Evolutionary conservation across 1,140 invertebrate genomes (phyloP), one percentile per base, ranked within the genome.

Genomic region (Drosophila tsacasi): DNA sequence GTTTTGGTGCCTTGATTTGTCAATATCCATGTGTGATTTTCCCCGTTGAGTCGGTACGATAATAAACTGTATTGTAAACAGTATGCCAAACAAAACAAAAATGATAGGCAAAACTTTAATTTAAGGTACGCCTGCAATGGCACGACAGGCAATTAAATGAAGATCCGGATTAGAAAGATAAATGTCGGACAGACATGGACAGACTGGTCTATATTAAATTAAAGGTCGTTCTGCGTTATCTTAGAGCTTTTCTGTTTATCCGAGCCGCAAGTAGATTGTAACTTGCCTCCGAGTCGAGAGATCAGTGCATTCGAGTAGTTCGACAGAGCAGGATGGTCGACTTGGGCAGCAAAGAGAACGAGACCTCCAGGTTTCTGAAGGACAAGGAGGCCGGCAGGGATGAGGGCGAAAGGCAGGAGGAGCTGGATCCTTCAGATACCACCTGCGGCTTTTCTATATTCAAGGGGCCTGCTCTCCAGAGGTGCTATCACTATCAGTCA

Each of bases 391-490:
- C 35, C 0, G 50, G 32, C 5, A 44, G 50, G 30, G 25, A 19
- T 15, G 40, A 1, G 0, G 5, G 44, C 3, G 58, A 83, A 0
- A 61, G 50, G 17, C 35, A 27, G 3, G 35, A 76, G 32, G 44
- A 76, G 1, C 13, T 23, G 39, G 75, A 68, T 8, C 32, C 10
- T 15, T 13, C 95, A 25, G 95, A 96, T 25, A 95, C 94, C 1
- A 91, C 93, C 2, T 96, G 95, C 79, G 95, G 95, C 2, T 93
- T 95, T 49, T 94, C 95, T 92, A 94, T 94, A 61, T 91, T 95
- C 21, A 94, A 93, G 23, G 77, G 83, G 5, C 23, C 67, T 3
- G 35, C 52, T 5, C 37, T 87, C 7, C 83, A 87, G 59, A 74
- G 80, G 83, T 86, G 63, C 2, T n/a, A n/a, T n/a, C 3, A 17